phyloP scores from a whole-genome alignment of 2,797 vertebrate species.

The Peromyscus melanophrys region DNA sequence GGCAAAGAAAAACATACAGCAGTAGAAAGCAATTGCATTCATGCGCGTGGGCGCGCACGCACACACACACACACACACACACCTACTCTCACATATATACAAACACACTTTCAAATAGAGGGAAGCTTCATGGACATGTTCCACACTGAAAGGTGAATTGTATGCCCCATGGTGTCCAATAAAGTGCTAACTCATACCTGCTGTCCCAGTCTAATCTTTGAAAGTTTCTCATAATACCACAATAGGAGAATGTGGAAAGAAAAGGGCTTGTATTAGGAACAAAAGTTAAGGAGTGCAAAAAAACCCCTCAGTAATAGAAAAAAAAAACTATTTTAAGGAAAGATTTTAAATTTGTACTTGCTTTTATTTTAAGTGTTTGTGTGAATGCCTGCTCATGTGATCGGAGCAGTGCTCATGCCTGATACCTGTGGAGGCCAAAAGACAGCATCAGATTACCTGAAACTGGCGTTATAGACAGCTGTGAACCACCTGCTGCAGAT shows the following conservation, averaged over 20 bases:
- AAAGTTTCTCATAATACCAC: neutral
- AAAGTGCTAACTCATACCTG: neutral
- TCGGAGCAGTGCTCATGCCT: neutral
- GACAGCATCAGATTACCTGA: neutral
- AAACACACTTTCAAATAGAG: neutral
- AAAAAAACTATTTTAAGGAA: neutral
- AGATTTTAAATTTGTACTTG: neutral
- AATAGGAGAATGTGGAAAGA: neutral
- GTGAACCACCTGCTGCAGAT: neutral
- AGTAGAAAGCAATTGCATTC: neutral
- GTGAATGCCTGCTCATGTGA: neutral
- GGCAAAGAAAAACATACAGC: neutral
- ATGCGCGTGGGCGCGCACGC: too few species aligned
- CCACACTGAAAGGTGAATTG: neutral
- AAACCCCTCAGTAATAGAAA: neutral
- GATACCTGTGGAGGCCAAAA: neutral
- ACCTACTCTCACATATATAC: neutral
- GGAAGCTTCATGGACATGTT: neutral
- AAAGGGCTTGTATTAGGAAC: neutral
- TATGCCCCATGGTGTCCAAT: neutral
- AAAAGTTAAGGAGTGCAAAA: neutral
- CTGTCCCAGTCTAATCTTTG: neutral
- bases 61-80: too few species aligned
- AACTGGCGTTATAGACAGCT: neutral
- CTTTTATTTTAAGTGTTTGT: neutral